These are phyloP conservation scores for Lagocephalus sceleratus DNA, from an alignment of 2,797 vertebrate genomes.

Conservation along the genomic window DNA sequence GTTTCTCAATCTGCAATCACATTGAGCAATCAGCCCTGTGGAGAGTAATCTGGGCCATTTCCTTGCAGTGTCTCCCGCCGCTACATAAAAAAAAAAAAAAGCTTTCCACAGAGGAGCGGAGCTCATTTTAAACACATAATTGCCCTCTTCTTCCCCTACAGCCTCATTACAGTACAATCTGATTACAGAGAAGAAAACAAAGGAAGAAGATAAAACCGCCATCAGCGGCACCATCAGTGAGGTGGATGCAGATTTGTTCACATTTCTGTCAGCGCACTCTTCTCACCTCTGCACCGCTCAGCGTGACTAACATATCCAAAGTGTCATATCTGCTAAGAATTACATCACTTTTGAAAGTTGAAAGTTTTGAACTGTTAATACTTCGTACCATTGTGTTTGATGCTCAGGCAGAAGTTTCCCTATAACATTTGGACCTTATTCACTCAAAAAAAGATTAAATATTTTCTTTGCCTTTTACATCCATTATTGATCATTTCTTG, in stretches of 20 bases:
- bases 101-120: constrained; percentile 63
- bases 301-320: constrained; percentile 9
- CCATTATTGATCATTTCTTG: too few relatives aligned
- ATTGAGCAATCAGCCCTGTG: constrained; percentile 56
- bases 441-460: too few relatives aligned
- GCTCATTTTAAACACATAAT: constrained; percentile 75
- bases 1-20: constrained; percentile 55
- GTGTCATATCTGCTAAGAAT: too few relatives aligned
- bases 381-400: too few relatives aligned
- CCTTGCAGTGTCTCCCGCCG: constrained; percentile 59
- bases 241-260: constrained; percentile 38
- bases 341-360: too few relatives aligned
- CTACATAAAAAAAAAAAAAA: constrained; percentile 23
- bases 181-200: constrained; percentile 65
- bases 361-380: too few relatives aligned
- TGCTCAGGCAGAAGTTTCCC: too few relatives aligned
- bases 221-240: constrained; percentile 8
- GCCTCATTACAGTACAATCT: constrained; percentile 67
- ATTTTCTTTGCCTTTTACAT: too few relatives aligned
- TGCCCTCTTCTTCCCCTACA: constrained; percentile 65
- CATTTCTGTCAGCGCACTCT: constrained; percentile 16
- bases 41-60: constrained; percentile 70
- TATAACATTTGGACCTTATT: too few relatives aligned
- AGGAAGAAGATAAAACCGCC: constrained; percentile 46
- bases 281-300: constrained; percentile 2